These are phyloP conservation scores for Denticeps clupeoides DNA, from an alignment of 2,797 vertebrate species.

Conservation along the genomic window DNA sequence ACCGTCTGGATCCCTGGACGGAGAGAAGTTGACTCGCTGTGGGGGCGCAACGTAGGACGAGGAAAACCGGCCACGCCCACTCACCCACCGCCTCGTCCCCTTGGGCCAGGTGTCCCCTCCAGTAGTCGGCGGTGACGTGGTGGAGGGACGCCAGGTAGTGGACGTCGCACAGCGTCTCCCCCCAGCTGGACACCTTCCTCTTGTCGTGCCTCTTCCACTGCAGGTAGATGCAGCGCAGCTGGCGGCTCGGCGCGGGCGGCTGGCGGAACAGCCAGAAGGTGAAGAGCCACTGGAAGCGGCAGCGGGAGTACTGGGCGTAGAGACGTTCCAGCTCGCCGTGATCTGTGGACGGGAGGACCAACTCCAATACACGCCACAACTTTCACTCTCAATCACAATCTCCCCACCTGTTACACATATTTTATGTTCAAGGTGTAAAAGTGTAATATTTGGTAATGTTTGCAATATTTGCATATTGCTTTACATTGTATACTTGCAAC, in stretches of 20 bases:
- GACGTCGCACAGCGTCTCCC: slow-evolving; percentile 34
- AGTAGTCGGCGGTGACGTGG: slow-evolving; percentile 41
- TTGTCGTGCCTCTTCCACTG: slow-evolving; percentile 40
- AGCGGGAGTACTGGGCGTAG: slow-evolving; percentile 32
- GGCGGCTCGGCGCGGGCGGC: slow-evolving; percentile 28
- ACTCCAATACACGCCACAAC: neutral
- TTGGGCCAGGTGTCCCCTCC: slow-evolving; percentile 37
- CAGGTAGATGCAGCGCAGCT: slow-evolving; percentile 38
- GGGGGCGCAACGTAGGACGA: neutral
- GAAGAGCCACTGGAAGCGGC: slow-evolving; percentile 45
- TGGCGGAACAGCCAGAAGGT: slow-evolving; percentile 45
- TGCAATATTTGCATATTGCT: too few relatives aligned
- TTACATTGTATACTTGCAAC: too few relatives aligned
- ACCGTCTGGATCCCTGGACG: slow-evolving; percentile 41
- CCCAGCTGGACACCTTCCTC: slow-evolving; percentile 38
- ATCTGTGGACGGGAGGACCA: slow-evolving; percentile 13
- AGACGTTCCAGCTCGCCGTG: slow-evolving; percentile 34
- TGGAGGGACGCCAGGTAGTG: slow-evolving; percentile 46
- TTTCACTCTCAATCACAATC: neutral
- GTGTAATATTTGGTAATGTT: too few relatives aligned
- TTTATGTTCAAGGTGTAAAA: neutral
- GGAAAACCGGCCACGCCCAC: neutral
- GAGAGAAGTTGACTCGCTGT: neutral
- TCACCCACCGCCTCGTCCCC: slow-evolving; percentile 40
- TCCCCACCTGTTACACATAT: neutral